A percentile compares a stretch with the other conserved stretches of the same genome.
Conservation (phyloP, 2,888 invertebrate species). For the Cantharis rufa region DNA sequence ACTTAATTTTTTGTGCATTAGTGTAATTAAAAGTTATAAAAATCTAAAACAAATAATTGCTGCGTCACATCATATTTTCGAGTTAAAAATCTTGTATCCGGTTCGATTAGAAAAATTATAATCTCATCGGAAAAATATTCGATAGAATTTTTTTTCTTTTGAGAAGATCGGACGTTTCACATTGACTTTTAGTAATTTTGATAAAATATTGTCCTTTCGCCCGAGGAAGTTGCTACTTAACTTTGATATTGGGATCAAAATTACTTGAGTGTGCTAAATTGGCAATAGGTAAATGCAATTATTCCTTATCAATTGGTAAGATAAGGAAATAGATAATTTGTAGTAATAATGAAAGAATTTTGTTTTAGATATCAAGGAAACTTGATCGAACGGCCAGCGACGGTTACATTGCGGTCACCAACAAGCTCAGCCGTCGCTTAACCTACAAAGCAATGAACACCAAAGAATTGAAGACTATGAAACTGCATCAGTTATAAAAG, state of each 20-base stretch:
- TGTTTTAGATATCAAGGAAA: conserved; percentile 25
- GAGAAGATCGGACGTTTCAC: not conserved
- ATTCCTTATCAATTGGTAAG: not conserved
- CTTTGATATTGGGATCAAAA: not conserved
- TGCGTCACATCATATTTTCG: not conserved
- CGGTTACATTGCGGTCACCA: conserved; percentile 22
- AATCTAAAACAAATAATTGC: not conserved
- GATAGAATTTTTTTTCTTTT: no score
- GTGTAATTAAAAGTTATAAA: not conserved
- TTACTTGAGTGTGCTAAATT: not conserved
- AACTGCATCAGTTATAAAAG: not conserved
- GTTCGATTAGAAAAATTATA: not conserved
- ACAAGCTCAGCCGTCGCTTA: conserved; percentile 14
- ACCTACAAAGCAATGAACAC: conserved; percentile 18
- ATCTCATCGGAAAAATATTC: no score
- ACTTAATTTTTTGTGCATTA: not conserved
- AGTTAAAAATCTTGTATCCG: not conserved
- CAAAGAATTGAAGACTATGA: conserved; percentile 13
- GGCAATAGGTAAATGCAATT: not conserved
- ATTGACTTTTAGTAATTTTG: not conserved
- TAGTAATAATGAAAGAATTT: not conserved
- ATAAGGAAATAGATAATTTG: conserved; percentile 4
- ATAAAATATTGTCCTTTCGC: not conserved
- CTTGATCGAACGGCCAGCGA: conserved; percentile 23
- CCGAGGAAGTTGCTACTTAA: not conserved